These are phyloP conservation scores for Smittia sp. DNA, from an alignment of 2,888 invertebrate species.

Conservation along the genomic window DNA sequence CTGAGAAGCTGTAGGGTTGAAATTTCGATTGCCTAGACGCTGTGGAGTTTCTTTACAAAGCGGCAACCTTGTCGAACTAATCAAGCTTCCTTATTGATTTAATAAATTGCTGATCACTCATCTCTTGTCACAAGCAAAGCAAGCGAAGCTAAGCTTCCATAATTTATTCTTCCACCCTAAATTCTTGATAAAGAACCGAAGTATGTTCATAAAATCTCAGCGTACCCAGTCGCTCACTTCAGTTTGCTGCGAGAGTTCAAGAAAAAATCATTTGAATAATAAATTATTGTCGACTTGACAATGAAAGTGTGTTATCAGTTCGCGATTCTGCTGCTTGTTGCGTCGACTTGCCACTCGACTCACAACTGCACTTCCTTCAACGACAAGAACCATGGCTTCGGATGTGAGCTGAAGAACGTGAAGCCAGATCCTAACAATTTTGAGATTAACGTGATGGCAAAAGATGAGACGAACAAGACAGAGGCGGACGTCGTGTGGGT, in stretches of 20 bases:
- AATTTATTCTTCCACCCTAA: neutral
- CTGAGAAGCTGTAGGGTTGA: too few relatives aligned
- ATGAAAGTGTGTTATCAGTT: slow-evolving; percentile 10
- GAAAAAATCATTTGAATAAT: neutral
- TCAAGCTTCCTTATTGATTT: too few relatives aligned
- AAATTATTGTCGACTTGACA: neutral
- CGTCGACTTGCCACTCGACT: neutral
- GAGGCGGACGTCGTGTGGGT: slow-evolving; percentile 30
- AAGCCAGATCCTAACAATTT: neutral
- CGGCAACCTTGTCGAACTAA: too few relatives aligned
- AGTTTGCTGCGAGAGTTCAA: neutral
- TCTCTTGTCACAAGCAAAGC: too few relatives aligned
- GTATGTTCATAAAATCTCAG: neutral
- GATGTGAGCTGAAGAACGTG: slow-evolving; percentile 26
- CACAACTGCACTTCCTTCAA: slow-evolving; percentile 37
- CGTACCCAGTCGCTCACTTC: neutral
- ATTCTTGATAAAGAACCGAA: neutral
- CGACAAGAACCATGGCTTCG: slow-evolving; percentile 32
- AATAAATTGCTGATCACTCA: too few relatives aligned
- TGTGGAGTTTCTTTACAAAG: too few relatives aligned
- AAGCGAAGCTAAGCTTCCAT: neutral
- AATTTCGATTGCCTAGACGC: too few relatives aligned
- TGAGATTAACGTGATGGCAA: slow-evolving; percentile 26
- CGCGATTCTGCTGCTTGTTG: neutral
- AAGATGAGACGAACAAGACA: slow-evolving; percentile 31